Conservation (phyloP, 2,797 vertebrate genomes). For the Uromys caudimaculatus region DNA sequence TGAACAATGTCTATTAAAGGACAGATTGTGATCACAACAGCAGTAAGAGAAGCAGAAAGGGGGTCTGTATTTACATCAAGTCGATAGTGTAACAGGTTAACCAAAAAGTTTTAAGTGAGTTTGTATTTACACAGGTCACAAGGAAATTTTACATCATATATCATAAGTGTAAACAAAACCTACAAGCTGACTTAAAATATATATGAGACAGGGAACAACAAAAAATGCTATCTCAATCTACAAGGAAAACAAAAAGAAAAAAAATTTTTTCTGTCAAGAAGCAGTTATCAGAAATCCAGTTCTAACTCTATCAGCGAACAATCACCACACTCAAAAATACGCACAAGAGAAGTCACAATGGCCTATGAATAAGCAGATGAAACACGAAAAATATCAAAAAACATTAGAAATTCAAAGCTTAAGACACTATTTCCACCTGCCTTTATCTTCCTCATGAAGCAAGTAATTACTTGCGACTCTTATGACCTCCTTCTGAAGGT, state of each 20-base stretch:
- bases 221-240: not conserved
- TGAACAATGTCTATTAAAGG: not conserved
- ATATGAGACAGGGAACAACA: not conserved
- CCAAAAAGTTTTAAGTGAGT: not conserved
- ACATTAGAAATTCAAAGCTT: conserved; percentile 54
- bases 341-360: not conserved
- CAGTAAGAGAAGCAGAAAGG: not conserved
- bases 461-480: not conserved
- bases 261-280: not conserved
- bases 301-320: conserved; percentile 35
- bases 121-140: not conserved
- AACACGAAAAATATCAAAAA: conserved; percentile 18
- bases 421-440: not conserved
- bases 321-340: conserved; percentile 41
- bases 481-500: not conserved
- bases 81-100: not conserved
- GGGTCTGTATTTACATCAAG: not conserved
- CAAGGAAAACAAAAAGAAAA: not conserved
- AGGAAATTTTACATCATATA: conserved; percentile 49
- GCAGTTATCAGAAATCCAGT: not conserved
- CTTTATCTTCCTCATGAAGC: not conserved
- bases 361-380: not conserved
- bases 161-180: not conserved
- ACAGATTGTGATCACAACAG: not conserved
- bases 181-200: conserved; percentile 25